These are phyloP conservation scores for Etheostoma cragini DNA, from an alignment of 2,113 vertebrate species.

Conservation along the genomic window DNA sequence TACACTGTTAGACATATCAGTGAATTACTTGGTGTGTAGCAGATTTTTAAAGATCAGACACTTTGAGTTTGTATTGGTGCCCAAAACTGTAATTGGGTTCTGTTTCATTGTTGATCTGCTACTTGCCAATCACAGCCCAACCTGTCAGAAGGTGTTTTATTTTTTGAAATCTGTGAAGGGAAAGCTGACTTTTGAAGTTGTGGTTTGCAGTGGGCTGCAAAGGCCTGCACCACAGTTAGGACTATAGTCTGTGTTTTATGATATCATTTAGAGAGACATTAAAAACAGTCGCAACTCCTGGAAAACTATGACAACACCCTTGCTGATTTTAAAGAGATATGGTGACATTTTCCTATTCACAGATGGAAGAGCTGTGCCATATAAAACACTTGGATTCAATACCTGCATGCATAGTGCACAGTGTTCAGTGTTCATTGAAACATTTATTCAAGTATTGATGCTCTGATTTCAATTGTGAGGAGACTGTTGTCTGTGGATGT, in stretches of 20 bases:
- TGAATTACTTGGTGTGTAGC: background rate
- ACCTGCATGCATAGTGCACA: background rate
- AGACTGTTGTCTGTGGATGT: background rate
- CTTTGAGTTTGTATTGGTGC: background rate
- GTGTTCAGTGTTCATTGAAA: background rate
- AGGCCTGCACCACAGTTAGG: background rate
- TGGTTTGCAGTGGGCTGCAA: slow-evolving; percentile 6
- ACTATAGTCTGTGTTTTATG: background rate
- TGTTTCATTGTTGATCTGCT: background rate
- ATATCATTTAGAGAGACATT: background rate
- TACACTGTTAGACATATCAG: too few species aligned
- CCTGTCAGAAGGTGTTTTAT: background rate
- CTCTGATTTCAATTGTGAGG: background rate
- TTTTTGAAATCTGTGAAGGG: background rate
- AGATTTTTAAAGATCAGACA: background rate
- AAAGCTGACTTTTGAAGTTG: background rate
- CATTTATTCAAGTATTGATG: background rate
- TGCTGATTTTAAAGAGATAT: slow-evolving; percentile 4
- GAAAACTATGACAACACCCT: background rate
- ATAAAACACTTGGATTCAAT: background rate
- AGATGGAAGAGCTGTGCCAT: background rate
- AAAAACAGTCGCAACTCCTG: background rate
- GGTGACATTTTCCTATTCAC: background rate
- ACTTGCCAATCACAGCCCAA: background rate
- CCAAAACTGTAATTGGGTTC: background rate